phyloP scores from a whole-genome alignment of 1,140 invertebrate genomes.

The Zaprionus camerounensis region DNA sequence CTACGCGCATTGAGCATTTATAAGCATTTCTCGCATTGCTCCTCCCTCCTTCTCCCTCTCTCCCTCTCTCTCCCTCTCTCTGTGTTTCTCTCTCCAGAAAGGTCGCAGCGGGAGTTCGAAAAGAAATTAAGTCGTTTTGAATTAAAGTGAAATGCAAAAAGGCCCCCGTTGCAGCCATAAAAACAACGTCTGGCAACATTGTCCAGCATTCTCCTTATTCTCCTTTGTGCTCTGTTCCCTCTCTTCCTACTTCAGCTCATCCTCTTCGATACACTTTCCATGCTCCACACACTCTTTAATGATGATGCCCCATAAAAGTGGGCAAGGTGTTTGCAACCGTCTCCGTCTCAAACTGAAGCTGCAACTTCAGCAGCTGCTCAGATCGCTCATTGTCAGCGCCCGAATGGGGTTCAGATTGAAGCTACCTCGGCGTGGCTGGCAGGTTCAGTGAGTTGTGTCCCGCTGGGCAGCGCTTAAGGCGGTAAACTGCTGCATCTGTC shows the following conservation, averaged over 20 bases:
- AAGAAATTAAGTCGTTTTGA: slow-evolving; percentile 78
- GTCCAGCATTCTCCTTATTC: slow-evolving; percentile 27
- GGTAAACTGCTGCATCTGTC: slow-evolving; percentile 45
- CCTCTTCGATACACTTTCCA: background rate
- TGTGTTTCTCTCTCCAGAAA: slow-evolving; percentile 2
- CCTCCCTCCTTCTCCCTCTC: background rate
- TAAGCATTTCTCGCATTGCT: slow-evolving; percentile 68
- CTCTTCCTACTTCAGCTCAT: background rate
- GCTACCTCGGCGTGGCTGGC: background rate
- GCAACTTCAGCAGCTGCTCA: slow-evolving; percentile 51
- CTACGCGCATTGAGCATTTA: slow-evolving; percentile 80
- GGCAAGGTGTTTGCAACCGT: slow-evolving; percentile 67
- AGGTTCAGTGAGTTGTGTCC: slow-evolving; percentile 36
- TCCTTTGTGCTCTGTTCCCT: background rate
- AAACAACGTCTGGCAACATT: slow-evolving; percentile 62
- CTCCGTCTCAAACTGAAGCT: slow-evolving; percentile 12
- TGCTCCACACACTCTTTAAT: slow-evolving; percentile 31
- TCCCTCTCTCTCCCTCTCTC: background rate
- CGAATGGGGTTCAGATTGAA: slow-evolving; percentile 16
- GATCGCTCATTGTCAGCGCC: slow-evolving; percentile 59
- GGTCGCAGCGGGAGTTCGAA: slow-evolving; percentile 30
- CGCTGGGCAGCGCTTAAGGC: slow-evolving; percentile 58
- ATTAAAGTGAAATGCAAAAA: slow-evolving; percentile 80
- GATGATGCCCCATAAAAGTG: slow-evolving; percentile 66
- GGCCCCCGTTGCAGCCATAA: slow-evolving; percentile 45